Evolutionary conservation across 2,797 vertebrate genomes (phyloP).

Genomic region (Rhinoraja longicauda): DNA sequence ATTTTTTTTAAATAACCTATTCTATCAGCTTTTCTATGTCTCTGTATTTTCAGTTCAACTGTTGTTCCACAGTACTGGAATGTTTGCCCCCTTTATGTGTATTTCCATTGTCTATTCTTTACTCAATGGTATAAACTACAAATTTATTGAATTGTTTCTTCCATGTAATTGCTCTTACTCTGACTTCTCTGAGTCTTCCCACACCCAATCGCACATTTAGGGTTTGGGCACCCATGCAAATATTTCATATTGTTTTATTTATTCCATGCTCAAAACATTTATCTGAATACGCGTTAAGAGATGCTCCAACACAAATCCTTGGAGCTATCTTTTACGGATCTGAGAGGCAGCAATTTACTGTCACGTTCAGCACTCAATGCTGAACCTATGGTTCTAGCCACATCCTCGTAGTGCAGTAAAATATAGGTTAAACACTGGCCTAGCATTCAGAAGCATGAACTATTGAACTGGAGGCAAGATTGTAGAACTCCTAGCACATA

Average conservation of each 20-base stretch:
- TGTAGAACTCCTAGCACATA: no score
- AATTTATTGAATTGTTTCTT: neutral
- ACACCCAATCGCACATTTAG: neutral
- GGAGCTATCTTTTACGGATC: neutral
- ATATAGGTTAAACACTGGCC: no score
- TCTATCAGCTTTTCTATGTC: neutral
- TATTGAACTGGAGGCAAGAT: no score
- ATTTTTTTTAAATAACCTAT: neutral
- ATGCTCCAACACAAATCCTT: neutral
- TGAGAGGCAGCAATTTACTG: neutral
- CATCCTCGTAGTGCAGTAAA: no score
- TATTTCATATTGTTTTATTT: neutral
- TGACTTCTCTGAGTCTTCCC: neutral
- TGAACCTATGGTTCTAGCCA: neutral
- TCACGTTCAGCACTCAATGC: neutral
- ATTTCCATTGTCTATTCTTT: neutral
- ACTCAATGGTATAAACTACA: neutral
- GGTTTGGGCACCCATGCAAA: neutral
- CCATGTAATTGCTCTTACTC: neutral
- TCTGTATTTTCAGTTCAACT: neutral
- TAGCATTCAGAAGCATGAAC: no score
- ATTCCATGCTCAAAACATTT: neutral
- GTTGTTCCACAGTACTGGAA: neutral
- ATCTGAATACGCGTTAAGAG: neutral
- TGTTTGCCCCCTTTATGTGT: neutral